Evolutionary conservation across 2,888 invertebrate species (phyloP).

Genomic region (Aspidapion aeneum): DNA sequence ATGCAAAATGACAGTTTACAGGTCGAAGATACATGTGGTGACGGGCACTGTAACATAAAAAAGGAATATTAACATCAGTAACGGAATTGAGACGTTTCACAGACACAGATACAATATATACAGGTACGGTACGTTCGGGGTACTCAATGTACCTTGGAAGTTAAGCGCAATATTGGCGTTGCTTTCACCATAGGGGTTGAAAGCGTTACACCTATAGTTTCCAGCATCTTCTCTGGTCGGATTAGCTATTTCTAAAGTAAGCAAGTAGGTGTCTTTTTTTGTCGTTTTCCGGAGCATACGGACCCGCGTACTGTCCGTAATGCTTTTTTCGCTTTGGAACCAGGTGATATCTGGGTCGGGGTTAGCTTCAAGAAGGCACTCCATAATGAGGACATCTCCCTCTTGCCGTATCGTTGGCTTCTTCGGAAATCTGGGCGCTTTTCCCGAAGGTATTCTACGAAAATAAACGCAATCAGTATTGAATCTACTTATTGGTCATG

Average conservation of each 20-base stretch:
- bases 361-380: slow-evolving; percentile 92
- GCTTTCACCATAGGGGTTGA: slow-evolving; percentile 98
- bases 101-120: slow-evolving; percentile 37
- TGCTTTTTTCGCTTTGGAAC: slow-evolving; percentile 87
- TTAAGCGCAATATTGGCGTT: slow-evolving; percentile 99
- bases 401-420: slow-evolving; percentile 95
- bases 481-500: not conserved
- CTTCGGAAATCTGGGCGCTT: slow-evolving; percentile 94
- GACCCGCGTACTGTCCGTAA: slow-evolving; percentile 80
- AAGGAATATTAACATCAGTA: slow-evolving; percentile 32
- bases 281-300: slow-evolving; percentile 88
- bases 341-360: slow-evolving; percentile 94
- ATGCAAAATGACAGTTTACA: slow-evolving; percentile 44
- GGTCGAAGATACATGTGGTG: slow-evolving; percentile 35
- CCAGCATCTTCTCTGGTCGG: slow-evolving; percentile 97
- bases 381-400: slow-evolving; percentile 90
- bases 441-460: slow-evolving; percentile 90
- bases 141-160: slow-evolving; percentile 83
- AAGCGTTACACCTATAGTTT: slow-evolving; percentile 98
- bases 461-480: slow-evolving; percentile 29
- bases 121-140: slow-evolving; percentile 27
- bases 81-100: slow-evolving; percentile 41
- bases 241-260: slow-evolving; percentile 91
- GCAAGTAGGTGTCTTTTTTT: slow-evolving; percentile 86
- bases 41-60: slow-evolving; percentile 39